A percentile compares a stretch with the other conserved stretches of the same genome.
Conservation (phyloP, 2,888 invertebrate genomes). For the Eumerus sabulonum region DNA sequence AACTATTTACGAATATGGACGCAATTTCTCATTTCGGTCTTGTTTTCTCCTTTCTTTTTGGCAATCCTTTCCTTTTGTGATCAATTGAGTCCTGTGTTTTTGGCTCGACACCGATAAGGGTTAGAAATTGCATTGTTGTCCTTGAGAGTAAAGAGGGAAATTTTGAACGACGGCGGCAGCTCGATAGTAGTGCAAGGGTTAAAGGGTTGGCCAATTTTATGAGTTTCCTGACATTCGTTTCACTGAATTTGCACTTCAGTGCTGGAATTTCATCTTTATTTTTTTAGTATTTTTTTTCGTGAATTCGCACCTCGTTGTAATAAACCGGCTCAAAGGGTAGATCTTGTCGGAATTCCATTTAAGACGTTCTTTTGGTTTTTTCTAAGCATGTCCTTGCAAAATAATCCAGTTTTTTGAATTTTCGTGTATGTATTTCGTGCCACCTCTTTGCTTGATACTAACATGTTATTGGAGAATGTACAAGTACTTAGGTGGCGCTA, state of each 20-base stretch:
- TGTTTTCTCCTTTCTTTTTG: conserved; percentile 2
- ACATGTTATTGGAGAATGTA: too few species aligned
- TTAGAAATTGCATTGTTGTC: conserved; percentile 29
- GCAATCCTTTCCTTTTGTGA: conserved; percentile 26
- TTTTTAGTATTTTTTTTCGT: conserved; percentile 3
- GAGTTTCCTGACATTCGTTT: background rate
- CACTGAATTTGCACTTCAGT: background rate
- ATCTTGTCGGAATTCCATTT: too few species aligned
- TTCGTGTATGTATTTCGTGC: too few species aligned
- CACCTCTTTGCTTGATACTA: too few species aligned
- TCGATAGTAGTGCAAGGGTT: background rate
- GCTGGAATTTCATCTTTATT: too few species aligned
- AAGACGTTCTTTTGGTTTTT: too few species aligned
- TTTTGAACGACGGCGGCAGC: conserved; percentile 6
- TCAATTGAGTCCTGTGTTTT: conserved; percentile 16
- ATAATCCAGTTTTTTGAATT: too few species aligned
- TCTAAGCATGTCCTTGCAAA: too few species aligned
- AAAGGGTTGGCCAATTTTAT: conserved; percentile 37
- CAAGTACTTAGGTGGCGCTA: too few species aligned
- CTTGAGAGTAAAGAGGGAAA: conserved; percentile 14
- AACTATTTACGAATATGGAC: background rate
- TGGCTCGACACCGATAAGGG: conserved; percentile 12
- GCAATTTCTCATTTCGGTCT: too few species aligned
- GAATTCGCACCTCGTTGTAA: conserved; percentile 37
- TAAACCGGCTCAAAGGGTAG: too few species aligned